A percentile compares a stretch with the other conserved stretches of the same genome.
These are phyloP conservation scores for Tragelaphus buxtoni DNA, from an alignment of 2,113 vertebrate species.

Conservation along the genomic window DNA sequence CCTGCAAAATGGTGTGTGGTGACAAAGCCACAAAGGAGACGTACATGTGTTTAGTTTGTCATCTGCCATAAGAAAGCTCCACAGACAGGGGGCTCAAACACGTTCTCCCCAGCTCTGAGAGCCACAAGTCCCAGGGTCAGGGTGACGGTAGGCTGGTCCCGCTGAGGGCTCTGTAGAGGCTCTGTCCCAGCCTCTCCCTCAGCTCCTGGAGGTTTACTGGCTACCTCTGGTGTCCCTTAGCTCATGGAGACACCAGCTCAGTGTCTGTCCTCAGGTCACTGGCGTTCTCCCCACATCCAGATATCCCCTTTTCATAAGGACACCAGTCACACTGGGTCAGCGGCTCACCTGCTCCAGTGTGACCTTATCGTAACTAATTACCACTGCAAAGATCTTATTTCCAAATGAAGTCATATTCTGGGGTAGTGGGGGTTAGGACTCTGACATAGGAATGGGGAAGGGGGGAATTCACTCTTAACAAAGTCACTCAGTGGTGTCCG, in stretches of 20 bases:
- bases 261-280: accelerated
- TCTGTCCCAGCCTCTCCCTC: neutral
- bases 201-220: neutral
- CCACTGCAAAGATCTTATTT: neutral
- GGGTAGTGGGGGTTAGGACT: neutral
- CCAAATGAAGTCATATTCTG: neutral
- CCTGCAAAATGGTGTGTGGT: accelerated
- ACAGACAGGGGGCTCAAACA: neutral
- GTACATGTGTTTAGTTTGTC: accelerated
- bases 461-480: neutral
- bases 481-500: neutral
- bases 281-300: no score
- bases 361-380: neutral
- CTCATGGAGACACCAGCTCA: accelerated
- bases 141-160: accelerated
- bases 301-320: neutral
- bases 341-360: neutral
- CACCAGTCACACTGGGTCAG: neutral
- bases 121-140: neutral
- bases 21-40: no score
- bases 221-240: accelerated
- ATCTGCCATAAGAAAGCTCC: neutral
- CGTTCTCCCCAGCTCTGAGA: accelerated
- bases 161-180: neutral
- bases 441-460: neutral